phyloP scores from a whole-genome alignment of 2,888 invertebrate species.

The Cryptosula pallasiana region DNA sequence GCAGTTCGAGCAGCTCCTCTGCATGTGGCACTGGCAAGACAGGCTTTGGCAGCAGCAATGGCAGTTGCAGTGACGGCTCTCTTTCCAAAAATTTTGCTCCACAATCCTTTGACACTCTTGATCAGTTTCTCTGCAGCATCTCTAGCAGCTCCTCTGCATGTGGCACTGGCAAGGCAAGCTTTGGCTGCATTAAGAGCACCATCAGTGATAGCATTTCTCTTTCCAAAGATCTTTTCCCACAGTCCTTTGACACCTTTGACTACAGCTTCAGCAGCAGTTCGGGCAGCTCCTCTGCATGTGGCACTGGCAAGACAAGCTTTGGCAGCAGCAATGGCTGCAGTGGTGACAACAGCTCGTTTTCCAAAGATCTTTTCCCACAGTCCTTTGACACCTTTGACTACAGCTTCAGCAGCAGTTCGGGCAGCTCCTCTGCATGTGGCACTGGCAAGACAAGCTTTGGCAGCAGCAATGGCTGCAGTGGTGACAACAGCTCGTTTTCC shows the following conservation, averaged over 20 bases:
- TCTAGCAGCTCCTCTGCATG: too few species aligned
- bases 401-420: neutral
- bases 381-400: neutral
- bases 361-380: neutral
- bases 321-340: neutral
- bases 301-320: conserved; percentile 2
- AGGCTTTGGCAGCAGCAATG: too few species aligned
- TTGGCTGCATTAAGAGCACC: neutral
- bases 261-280: neutral
- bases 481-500: too few species aligned
- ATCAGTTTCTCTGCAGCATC: neutral
- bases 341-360: neutral
- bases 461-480: neutral
- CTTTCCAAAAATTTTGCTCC: conserved; percentile 5
- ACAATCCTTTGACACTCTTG: neutral
- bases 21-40: too few species aligned
- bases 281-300: neutral
- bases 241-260: neutral
- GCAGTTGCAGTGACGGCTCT: too few species aligned
- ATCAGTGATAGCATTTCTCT: neutral
- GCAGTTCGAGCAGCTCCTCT: too few species aligned
- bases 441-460: too few species aligned
- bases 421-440: neutral
- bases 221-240: neutral
- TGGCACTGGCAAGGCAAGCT: neutral